phyloP scores from a whole-genome alignment of 2,797 vertebrate species.

The Notamacropus eugenii region DNA sequence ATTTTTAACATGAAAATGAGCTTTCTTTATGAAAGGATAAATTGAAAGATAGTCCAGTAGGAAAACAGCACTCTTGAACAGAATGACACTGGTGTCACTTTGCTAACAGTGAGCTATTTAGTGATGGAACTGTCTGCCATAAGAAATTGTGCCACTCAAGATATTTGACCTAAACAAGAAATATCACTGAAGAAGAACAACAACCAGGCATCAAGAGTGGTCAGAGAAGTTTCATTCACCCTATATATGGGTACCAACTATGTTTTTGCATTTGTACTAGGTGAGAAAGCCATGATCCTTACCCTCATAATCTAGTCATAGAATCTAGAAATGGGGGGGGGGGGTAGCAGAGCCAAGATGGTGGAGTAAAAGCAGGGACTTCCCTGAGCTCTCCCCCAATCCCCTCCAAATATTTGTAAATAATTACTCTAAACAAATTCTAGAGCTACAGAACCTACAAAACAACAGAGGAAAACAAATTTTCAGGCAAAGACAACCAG shows the following conservation, averaged over 20 bases:
- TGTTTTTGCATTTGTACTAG: background rate
- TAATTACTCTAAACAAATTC: too few relatives aligned
- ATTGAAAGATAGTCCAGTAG: slow-evolving; percentile 61
- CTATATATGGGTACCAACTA: background rate
- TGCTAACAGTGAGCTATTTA: slow-evolving; percentile 16
- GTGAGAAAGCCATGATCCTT: background rate
- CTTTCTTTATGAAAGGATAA: slow-evolving; percentile 60
- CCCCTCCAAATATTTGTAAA: too few relatives aligned
- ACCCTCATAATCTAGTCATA: background rate
- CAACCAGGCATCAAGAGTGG: background rate
- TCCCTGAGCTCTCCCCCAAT: too few relatives aligned
- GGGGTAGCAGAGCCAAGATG: too few relatives aligned
- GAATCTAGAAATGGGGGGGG: background rate
- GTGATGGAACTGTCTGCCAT: slow-evolving; percentile 13
- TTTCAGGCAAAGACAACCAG: too few relatives aligned
- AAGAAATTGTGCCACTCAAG: background rate
- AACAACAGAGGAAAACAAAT: too few relatives aligned
- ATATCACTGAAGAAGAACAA: slow-evolving; percentile 29
- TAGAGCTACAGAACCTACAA: too few relatives aligned
- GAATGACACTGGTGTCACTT: slow-evolving; percentile 9
- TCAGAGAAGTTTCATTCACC: background rate
- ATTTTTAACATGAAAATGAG: slow-evolving; percentile 70
- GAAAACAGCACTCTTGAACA: slow-evolving; percentile 39
- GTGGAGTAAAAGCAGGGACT: too few relatives aligned
- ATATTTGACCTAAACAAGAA: slow-evolving; percentile 30